phyloP scores from a whole-genome alignment of 1,140 invertebrate genomes.

The Atta texana region DNA sequence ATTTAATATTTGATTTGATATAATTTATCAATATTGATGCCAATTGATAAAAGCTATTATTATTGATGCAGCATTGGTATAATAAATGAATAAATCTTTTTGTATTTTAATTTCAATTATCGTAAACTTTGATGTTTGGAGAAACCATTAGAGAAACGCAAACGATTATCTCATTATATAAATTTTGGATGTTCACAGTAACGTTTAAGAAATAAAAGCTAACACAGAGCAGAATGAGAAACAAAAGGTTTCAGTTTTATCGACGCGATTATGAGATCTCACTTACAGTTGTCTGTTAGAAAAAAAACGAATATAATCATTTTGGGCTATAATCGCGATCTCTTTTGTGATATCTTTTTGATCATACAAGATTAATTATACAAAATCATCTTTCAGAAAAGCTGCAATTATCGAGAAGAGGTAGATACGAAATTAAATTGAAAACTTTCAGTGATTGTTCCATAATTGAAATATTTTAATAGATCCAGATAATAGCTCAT shows the following conservation, averaged over 20 bases:
- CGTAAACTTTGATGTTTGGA: not conserved
- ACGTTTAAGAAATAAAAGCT: slow-evolving; percentile 49
- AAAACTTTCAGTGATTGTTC: not conserved
- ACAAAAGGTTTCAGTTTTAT: slow-evolving; percentile 71
- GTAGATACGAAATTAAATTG: slow-evolving; percentile 24
- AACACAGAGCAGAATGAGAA: not conserved
- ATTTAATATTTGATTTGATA: not conserved
- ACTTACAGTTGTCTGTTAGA: slow-evolving; percentile 3
- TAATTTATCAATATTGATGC: slow-evolving; percentile 7
- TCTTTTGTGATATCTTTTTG: not conserved
- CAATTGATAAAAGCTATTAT: not conserved
- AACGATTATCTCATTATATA: slow-evolving; percentile 48
- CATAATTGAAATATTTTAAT: not conserved
- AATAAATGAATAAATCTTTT: not conserved
- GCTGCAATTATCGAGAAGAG: not conserved
- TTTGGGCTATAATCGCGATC: slow-evolving; percentile 34
- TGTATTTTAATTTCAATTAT: slow-evolving; percentile 20
- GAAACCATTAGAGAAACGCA: slow-evolving; percentile 30
- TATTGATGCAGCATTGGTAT: not conserved
- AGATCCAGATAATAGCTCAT: not conserved
- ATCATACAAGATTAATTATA: not conserved
- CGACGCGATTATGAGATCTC: slow-evolving; percentile 6
- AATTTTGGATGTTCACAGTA: not conserved
- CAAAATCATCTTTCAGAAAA: not conserved
- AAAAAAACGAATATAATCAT: slow-evolving; percentile 41